Evolutionary conservation across 2,888 invertebrate species (phyloP).

Genomic region (Leptarthrus brevirostris): DNA sequence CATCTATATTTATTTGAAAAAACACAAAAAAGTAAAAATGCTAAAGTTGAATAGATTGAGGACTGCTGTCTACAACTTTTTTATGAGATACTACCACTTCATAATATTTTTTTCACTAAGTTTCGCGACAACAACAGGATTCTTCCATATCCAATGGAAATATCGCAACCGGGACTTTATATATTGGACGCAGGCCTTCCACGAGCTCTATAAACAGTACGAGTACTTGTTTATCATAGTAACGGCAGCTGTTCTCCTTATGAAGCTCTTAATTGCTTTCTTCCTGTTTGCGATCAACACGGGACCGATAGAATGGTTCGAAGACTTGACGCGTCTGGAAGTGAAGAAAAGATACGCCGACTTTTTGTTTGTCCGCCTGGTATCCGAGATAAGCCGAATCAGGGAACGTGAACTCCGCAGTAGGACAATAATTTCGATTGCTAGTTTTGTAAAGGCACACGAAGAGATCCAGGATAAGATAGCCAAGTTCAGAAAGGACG

Average conservation of each 20-base stretch:
- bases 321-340: conserved; percentile 59
- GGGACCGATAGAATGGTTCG: conserved; percentile 56
- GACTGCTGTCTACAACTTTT: not conserved
- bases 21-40: conserved; percentile 10
- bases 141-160: conserved; percentile 20
- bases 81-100: conserved; percentile 3
- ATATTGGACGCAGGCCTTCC: not conserved
- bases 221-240: not conserved
- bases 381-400: conserved; percentile 61
- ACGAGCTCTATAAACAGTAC: conserved; percentile 23
- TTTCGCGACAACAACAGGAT: conserved; percentile 10
- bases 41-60: not conserved
- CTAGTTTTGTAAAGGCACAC: conserved; percentile 60
- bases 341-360: conserved; percentile 64
- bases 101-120: conserved; percentile 8
- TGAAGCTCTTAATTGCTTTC: conserved; percentile 57
- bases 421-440: conserved; percentile 56
- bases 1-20: not conserved
- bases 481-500: conserved; percentile 64
- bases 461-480: conserved; percentile 62
- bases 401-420: conserved; percentile 58
- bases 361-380: conserved; percentile 61
- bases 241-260: conserved; percentile 53
- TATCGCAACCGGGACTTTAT: conserved; percentile 12
- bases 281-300: conserved; percentile 57